Base-by-base conservation (phyloP, 2,888 invertebrate genomes). In the Stomorhina lunata region DNA sequence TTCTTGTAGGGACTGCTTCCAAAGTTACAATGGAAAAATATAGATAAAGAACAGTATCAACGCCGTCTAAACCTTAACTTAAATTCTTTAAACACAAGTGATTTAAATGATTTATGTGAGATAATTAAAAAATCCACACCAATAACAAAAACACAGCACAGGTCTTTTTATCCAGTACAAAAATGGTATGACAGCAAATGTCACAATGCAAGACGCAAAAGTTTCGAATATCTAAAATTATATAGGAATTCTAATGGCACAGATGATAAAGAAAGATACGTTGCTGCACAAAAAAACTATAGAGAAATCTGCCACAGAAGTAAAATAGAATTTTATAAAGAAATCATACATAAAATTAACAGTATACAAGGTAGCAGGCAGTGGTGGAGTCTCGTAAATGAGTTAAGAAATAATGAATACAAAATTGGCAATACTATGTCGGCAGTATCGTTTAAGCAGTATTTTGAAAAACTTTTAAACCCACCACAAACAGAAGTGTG, bases 321-420 rank as follows among this genome's bases (percentile, higher is more conserved):
- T 37, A 40, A 59, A 59, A 37, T 22, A 9, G 20, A 40, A 12
- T 40, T 40, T 22, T 32, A 59, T 6, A 17, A n/a, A n/a, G n/a
- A n/a, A n/a, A n/a, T 59, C 5, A 22, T 22, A 59, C 9, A 37
- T 37, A 40, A 37, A 37, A 59, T 59, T 12, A 40, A 59, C 29
- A 59, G 25, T 12, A 40, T 59, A 15, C 37, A 37, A n/a, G 22
- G 40, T 59, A 37, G n/a, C n/a, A n/a, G n/a, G n/a, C n/a, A n/a
- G 2, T 59, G 25, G 50, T 40, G 71, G 40, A 45, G 27, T 12
- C n/a, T 32, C 6, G 71, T 27, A 4, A 71, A 20, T 10, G 45
- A 59, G 20, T 29, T 59, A 10, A 71, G 57, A 59, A 71, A 71
- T 29, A 12, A 71, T 2, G 29, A 37, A 15, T 37, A 9, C 5